Conservation (phyloP, 1,140 invertebrate genomes). For the Drosophila kohkoa region DNA sequence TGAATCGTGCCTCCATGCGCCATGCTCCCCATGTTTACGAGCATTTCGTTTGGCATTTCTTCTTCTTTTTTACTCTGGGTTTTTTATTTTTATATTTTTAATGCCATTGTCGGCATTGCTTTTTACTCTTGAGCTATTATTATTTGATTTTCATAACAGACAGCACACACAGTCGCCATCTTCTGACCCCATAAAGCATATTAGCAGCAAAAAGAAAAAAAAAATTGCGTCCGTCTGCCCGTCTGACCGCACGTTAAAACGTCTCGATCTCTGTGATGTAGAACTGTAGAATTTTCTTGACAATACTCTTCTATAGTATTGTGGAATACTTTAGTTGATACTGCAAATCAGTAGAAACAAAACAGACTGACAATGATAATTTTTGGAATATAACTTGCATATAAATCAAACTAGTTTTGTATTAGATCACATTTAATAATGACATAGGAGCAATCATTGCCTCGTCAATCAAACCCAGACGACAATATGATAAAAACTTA, state of each 20-base stretch:
- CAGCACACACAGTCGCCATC: not conserved
- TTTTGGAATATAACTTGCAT: not conserved
- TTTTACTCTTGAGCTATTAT: constrained; percentile 5
- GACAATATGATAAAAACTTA: constrained; percentile 7
- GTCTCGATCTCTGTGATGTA: not conserved
- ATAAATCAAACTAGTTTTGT: not conserved
- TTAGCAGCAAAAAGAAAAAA: not conserved
- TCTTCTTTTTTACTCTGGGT: constrained; percentile 8
- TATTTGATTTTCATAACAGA: constrained; percentile 12
- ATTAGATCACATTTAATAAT: not conserved
- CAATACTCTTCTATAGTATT: no score
- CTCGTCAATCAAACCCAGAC: not conserved
- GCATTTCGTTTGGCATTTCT: constrained; percentile 30
- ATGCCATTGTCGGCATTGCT: constrained; percentile 16
- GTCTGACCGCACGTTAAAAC: not conserved
- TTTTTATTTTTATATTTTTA: constrained; percentile 1
- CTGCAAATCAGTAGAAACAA: no score
- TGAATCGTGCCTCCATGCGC: constrained; percentile 49
- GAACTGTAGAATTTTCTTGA: not conserved
- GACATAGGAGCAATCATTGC: constrained; percentile 8
- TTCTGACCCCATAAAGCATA: not conserved
- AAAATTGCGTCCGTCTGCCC: not conserved
- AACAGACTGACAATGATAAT: no score
- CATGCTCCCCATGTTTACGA: constrained; percentile 26
- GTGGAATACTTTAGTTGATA: no score